Conservation (phyloP, 2,888 invertebrate genomes). For the Seladonia tumulorum region DNA sequence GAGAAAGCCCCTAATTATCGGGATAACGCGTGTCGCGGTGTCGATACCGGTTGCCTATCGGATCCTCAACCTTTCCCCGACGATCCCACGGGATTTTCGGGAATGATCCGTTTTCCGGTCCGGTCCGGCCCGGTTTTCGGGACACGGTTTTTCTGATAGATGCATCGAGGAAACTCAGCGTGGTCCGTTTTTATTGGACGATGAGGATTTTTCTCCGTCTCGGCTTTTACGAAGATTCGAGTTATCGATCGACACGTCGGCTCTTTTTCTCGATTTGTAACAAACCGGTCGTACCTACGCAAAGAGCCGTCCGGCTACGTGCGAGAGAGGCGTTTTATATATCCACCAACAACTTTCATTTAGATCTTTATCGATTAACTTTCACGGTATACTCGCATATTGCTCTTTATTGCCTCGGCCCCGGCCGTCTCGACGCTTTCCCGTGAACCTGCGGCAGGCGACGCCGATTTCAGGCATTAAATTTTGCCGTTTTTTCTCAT, state of each 20-base stretch:
- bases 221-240: slow-evolving; percentile 41
- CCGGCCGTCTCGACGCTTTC: slow-evolving; percentile 52
- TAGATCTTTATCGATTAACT: slow-evolving; percentile 73
- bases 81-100: slow-evolving; percentile 67
- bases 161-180: slow-evolving; percentile 11
- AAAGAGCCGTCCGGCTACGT: slow-evolving; percentile 53
- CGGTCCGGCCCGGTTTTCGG: not conserved
- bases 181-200: not conserved
- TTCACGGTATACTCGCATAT: slow-evolving; percentile 67
- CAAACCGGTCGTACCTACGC: slow-evolving; percentile 69
- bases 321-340: slow-evolving; percentile 64
- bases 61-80: slow-evolving; percentile 60
- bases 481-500: slow-evolving; percentile 3
- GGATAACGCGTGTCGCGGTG: slow-evolving; percentile 78
- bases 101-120: slow-evolving; percentile 18
- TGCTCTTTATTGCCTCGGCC: slow-evolving; percentile 54
- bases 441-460: slow-evolving; percentile 22
- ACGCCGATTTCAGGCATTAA: slow-evolving; percentile 5
- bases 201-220: slow-evolving; percentile 12
- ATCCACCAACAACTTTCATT: slow-evolving; percentile 70
- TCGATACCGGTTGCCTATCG: slow-evolving; percentile 74
- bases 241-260: slow-evolving; percentile 51
- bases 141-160: not conserved
- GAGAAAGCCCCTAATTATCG: slow-evolving; percentile 77
- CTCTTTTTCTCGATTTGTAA: slow-evolving; percentile 50